Evolutionary conservation across 1,140 invertebrate genomes (phyloP).

Genomic region (Achatina immaculata): DNA sequence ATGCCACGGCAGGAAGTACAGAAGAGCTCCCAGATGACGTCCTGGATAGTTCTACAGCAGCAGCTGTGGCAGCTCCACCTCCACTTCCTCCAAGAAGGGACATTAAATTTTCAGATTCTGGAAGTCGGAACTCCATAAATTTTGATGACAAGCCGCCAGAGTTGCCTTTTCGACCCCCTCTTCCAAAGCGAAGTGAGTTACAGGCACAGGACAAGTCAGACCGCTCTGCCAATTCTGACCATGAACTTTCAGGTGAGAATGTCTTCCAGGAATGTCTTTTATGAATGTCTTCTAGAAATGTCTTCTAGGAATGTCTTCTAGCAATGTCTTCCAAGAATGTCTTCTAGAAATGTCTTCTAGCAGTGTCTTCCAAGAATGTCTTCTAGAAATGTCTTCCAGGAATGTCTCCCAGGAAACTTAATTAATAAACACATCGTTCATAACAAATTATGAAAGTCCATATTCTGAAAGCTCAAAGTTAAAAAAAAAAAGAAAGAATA

Average conservation of each 20-base stretch:
- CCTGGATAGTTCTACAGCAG: constrained; percentile 1
- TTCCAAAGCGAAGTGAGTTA: constrained; percentile 41
- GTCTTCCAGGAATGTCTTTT: no score
- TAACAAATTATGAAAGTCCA: no score
- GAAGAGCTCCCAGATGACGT: constrained; percentile 47
- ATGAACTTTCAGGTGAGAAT: constrained; percentile 45
- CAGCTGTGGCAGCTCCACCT: constrained; percentile 25
- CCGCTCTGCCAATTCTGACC: constrained; percentile 39
- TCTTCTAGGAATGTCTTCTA: no score
- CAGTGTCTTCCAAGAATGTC: no score
- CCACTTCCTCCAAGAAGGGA: constrained; percentile 46
- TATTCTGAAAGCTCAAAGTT: no score
- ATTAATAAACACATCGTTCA: no score
- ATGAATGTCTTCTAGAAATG: no score
- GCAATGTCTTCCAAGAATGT: no score
- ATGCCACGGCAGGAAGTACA: constrained; percentile 36
- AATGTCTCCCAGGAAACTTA: no score
- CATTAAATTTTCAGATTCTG: constrained; percentile 39
- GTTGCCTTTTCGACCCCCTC: constrained; percentile 44
- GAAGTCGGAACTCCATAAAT: constrained; percentile 24
- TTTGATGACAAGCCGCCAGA: constrained; percentile 44
- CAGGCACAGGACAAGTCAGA: constrained; percentile 40
- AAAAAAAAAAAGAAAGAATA: no score
- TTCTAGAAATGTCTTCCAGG: no score
- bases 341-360: no score